Conservation (phyloP, 92 coral and sea anemone species). For the Zoanthus sansibaricus region DNA sequence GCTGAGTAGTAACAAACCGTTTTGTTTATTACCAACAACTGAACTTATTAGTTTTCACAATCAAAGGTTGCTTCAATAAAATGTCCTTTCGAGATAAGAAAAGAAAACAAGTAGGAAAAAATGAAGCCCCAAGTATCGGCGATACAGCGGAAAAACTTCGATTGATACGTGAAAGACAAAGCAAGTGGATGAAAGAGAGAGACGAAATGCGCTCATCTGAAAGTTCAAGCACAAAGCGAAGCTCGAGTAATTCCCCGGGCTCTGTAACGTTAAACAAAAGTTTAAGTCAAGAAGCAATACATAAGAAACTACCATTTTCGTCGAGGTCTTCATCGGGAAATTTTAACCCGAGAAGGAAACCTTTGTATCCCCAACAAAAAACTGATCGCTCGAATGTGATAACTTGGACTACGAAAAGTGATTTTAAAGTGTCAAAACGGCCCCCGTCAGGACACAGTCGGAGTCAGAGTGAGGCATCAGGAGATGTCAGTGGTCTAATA, state of each 20-base stretch:
- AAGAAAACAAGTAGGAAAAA: slow-evolving; percentile 52
- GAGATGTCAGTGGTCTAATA: slow-evolving; percentile 18
- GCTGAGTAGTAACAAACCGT: slow-evolving; percentile 30
- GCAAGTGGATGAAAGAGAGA: slow-evolving; percentile 93
- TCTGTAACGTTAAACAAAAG: slow-evolving; percentile 26
- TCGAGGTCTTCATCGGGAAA: slow-evolving; percentile 36
- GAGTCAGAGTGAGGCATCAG: slow-evolving; percentile 20
- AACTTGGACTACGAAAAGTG: slow-evolving; percentile 86
- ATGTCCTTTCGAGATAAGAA: slow-evolving; percentile 86
- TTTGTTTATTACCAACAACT: background rate
- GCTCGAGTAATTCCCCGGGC: slow-evolving; percentile 45
- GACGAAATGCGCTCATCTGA: slow-evolving; percentile 66
- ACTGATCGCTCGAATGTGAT: slow-evolving; percentile 78
- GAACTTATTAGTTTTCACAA: background rate
- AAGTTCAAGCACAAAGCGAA: slow-evolving; percentile 44
- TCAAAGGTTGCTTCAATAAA: background rate
- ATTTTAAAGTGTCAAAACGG: slow-evolving; percentile 60
- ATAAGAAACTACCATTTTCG: slow-evolving; percentile 27
- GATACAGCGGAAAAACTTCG: slow-evolving; percentile 88
- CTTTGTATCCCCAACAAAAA: slow-evolving; percentile 77
- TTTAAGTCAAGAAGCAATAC: slow-evolving; percentile 24
- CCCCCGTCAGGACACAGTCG: slow-evolving; percentile 73
- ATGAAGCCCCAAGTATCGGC: slow-evolving; percentile 58
- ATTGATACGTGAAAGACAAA: slow-evolving; percentile 85
- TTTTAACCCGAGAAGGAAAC: slow-evolving; percentile 83